phyloP scores from a whole-genome alignment of 1,140 invertebrate species.

The Paraescarpia echinospica region DNA sequence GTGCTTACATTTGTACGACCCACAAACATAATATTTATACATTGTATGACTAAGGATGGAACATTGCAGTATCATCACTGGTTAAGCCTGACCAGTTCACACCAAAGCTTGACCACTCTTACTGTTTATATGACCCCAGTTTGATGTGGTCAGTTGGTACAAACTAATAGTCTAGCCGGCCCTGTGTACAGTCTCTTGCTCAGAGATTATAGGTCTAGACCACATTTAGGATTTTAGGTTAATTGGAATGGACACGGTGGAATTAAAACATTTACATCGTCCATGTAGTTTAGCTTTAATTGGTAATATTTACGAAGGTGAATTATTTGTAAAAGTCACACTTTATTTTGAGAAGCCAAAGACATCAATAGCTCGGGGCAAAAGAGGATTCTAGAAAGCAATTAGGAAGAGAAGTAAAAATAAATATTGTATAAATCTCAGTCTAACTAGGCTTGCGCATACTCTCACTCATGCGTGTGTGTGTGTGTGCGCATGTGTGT shows the following conservation, averaged over 20 bases:
- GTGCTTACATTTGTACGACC: no score
- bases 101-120: not conserved
- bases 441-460: no score
- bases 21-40: no score
- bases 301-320: not conserved
- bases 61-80: no score
- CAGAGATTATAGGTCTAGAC: not conserved
- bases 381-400: not conserved
- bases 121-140: not conserved
- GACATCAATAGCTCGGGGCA: not conserved
- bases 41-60: no score
- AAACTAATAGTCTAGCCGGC: not conserved
- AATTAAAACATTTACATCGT: not conserved
- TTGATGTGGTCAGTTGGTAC: not conserved
- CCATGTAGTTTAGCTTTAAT: not conserved
- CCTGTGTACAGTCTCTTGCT: not conserved
- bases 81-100: not conserved
- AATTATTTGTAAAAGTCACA: not conserved
- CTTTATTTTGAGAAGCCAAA: not conserved
- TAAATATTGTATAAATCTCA: no score
- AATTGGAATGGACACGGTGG: not conserved
- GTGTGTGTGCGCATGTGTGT: no score
- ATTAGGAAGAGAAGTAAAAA: not conserved
- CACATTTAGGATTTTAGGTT: not conserved
- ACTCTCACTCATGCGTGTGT: no score